A percentile compares a stretch with the other conserved stretches of the same genome.
These are phyloP conservation scores for Ridgeia piscesae DNA, from an alignment of 1,140 invertebrate genomes.

Conservation along the genomic window DNA sequence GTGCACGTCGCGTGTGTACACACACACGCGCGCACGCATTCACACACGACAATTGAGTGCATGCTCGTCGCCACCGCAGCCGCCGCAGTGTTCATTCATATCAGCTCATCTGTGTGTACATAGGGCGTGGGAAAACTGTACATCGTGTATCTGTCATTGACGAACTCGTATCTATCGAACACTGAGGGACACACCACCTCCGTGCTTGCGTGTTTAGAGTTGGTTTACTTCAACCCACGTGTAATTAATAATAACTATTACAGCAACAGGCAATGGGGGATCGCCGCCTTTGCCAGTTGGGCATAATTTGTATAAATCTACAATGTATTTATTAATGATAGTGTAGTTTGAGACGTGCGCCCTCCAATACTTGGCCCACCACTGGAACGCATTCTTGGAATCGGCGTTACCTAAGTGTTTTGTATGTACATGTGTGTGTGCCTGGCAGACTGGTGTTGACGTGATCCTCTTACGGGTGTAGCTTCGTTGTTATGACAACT, in stretches of 20 bases:
- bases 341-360: neutral
- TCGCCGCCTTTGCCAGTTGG: neutral
- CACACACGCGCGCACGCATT: too few relatives aligned
- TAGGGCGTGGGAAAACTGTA: neutral
- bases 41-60: neutral
- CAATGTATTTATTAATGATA: neutral
- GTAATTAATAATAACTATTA: neutral
- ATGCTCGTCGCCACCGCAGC: neutral
- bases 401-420: neutral
- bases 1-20: neutral
- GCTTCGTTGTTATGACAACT: neutral
- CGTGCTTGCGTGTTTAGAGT: neutral
- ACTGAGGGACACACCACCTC: neutral
- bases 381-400: neutral
- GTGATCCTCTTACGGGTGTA: neutral
- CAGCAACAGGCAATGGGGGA: too few relatives aligned
- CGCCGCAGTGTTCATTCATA: neutral
- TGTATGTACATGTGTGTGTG: neutral
- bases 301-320: neutral
- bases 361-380: neutral
- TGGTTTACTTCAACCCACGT: neutral
- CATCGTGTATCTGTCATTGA: neutral
- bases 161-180: neutral
- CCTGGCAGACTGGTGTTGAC: neutral
- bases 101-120: neutral